These are phyloP conservation scores for Apotomis turbidana DNA, from an alignment of 2,888 invertebrate genomes.

Conservation along the genomic window DNA sequence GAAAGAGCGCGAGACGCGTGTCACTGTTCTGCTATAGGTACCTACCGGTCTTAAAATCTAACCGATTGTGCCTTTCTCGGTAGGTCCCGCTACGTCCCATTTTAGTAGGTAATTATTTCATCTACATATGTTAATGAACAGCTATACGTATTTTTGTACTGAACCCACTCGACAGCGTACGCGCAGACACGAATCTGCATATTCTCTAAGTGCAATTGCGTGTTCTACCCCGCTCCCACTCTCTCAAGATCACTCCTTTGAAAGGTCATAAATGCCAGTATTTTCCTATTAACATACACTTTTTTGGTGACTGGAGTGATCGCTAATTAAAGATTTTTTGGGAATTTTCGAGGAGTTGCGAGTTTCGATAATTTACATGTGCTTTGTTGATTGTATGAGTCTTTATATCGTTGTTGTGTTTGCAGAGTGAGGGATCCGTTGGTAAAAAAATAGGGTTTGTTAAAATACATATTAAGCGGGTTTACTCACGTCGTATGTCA, in stretches of 20 bases:
- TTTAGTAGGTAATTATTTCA: not conserved
- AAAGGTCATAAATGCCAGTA: not conserved
- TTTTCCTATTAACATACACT: slow-evolving; percentile 54
- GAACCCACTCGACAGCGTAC: slow-evolving; percentile 56
- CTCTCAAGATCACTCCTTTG: not conserved
- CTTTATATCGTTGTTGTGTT: not conserved
- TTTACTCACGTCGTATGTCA: too few relatives aligned
- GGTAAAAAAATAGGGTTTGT: too few relatives aligned
- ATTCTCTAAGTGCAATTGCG: slow-evolving; percentile 82
- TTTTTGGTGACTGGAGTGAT: slow-evolving; percentile 56
- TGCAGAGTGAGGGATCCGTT: not conserved
- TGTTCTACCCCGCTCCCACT: slow-evolving; percentile 56
- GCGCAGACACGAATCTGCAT: slow-evolving; percentile 78
- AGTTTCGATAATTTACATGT: slow-evolving; percentile 24
- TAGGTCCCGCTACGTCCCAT: too few relatives aligned
- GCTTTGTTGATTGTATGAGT: slow-evolving; percentile 21
- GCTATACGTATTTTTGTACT: slow-evolving; percentile 2
- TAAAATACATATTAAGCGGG: not conserved
- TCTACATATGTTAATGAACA: not conserved
- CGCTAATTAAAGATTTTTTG: slow-evolving; percentile 64
- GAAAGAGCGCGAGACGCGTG: too few relatives aligned
- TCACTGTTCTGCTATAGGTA: too few relatives aligned
- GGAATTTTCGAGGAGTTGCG: slow-evolving; percentile 26
- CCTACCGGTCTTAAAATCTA: too few relatives aligned
- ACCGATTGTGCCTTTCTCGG: not conserved